Evolutionary conservation across 2,797 vertebrate species (phyloP), one percentile per base, ranked within the genome.

Genomic region (Myotis findleyi): DNA sequence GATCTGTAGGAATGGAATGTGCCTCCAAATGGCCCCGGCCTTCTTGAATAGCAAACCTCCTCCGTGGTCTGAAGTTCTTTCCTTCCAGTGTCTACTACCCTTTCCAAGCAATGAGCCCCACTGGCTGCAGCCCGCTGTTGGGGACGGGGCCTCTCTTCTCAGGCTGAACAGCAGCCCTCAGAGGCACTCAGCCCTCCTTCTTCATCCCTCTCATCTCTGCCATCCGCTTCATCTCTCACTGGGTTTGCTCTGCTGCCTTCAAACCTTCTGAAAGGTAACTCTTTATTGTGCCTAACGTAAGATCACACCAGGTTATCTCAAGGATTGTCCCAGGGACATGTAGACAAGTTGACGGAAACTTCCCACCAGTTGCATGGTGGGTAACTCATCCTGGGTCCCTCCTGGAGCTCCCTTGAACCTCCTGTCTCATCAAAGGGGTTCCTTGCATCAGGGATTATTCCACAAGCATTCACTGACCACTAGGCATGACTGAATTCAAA

Each of bases 131-230:
- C 10, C 30, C 2, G 0, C 30, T 9, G 3, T 3, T 36, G 41
- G 17, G 13, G 17, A 36, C 1, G 5, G 0, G 0, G 21, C 3
- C 4, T 21, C 36, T 55, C 33, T 36, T 17, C 64, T 69, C 13
- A 1, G 11, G 33, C 2, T 1, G 17, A 27, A 25, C 27, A 21
- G 53, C 1, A 4, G 30, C 14, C 27, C 18, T 16, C 3, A 3
- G 7, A 55, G 6, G 12, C 51, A 47, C 11, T 2, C 10, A 3
- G 25, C 30, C n/a, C 18, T 20, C 38, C 20, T 47, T n/a, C 25
- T 3, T 44, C n/a, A 3, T 27, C 2, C 49, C 38, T 25, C 7
- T 4, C 16, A n/a, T 25, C 59, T 73, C 10, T 14, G 10, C n/a
- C 4, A 0, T 5, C 2, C 18, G 59, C 4, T 6, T 41, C 57